Conservation (phyloP, 2,797 vertebrate species). For the Cryptoblepharus egeriae region DNA sequence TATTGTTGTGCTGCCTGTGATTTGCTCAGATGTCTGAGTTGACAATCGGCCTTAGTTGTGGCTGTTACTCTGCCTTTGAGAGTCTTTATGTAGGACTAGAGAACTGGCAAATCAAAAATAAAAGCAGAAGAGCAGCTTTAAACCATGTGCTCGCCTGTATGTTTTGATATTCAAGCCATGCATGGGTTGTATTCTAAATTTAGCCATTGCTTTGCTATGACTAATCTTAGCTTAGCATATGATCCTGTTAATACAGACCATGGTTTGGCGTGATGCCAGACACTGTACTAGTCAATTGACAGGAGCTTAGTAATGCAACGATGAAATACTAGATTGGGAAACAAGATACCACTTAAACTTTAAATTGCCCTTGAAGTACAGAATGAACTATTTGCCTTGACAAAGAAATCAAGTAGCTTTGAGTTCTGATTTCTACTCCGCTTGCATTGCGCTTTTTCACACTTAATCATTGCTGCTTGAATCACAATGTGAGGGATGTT, state of each 20-base stretch:
- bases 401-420: not conserved
- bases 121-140: not conserved
- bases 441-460: not conserved
- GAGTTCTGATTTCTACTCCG: not conserved
- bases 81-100: not conserved
- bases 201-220: not conserved
- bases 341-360: not conserved
- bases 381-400: not conserved
- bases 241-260: too few species aligned
- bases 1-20: not conserved
- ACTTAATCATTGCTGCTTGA: not conserved
- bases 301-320: not conserved
- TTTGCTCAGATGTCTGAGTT: not conserved
- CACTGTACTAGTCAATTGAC: not conserved
- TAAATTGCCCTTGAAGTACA: not conserved
- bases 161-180: too few species aligned
- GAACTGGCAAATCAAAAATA: not conserved
- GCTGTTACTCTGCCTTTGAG: not conserved
- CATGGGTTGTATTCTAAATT: not conserved
- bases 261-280: not conserved
- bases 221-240: too few species aligned
- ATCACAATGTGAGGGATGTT: not conserved
- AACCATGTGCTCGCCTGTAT: not conserved
- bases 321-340: not conserved
- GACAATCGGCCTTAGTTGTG: not conserved